These are phyloP conservation scores for Limulus polyphemus DNA, from an alignment of 2,888 invertebrate species.

Conservation along the genomic window DNA sequence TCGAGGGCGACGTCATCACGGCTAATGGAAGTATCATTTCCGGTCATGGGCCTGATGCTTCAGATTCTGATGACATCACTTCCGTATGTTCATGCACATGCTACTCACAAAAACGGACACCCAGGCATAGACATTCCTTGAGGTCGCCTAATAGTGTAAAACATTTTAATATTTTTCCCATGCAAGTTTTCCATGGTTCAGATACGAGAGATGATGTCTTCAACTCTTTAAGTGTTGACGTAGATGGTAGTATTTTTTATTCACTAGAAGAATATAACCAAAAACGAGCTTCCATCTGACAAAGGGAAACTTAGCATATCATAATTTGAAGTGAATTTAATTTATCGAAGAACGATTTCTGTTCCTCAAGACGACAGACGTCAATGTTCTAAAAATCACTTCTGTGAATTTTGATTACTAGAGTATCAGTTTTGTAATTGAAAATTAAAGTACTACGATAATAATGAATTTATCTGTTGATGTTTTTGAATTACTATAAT, in stretches of 20 bases:
- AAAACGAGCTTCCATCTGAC: slow-evolving; percentile 23
- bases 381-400: too few relatives aligned
- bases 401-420: too few relatives aligned
- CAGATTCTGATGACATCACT: slow-evolving; percentile 38
- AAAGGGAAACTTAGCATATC: too few relatives aligned
- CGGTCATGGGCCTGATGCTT: slow-evolving; percentile 25
- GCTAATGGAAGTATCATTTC: slow-evolving; percentile 35
- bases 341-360: too few relatives aligned
- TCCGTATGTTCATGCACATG: slow-evolving; percentile 79
- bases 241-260: slow-evolving; percentile 11
- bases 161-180: slow-evolving; percentile 13
- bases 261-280: slow-evolving; percentile 19
- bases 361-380: too few relatives aligned
- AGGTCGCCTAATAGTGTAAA: slow-evolving; percentile 9
- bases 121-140: slow-evolving; percentile 18
- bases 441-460: too few relatives aligned
- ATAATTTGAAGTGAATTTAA: too few relatives aligned
- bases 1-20: slow-evolving; percentile 88
- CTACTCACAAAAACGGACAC: slow-evolving; percentile 43
- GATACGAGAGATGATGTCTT: slow-evolving; percentile 10
- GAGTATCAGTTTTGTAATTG: too few relatives aligned
- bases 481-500: too few relatives aligned
- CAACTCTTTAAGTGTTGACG: slow-evolving; percentile 10
- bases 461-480: too few relatives aligned
- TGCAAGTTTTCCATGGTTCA: slow-evolving; percentile 9